phyloP scores from a whole-genome alignment of 2,113 vertebrate species.

The Gallinago media region DNA sequence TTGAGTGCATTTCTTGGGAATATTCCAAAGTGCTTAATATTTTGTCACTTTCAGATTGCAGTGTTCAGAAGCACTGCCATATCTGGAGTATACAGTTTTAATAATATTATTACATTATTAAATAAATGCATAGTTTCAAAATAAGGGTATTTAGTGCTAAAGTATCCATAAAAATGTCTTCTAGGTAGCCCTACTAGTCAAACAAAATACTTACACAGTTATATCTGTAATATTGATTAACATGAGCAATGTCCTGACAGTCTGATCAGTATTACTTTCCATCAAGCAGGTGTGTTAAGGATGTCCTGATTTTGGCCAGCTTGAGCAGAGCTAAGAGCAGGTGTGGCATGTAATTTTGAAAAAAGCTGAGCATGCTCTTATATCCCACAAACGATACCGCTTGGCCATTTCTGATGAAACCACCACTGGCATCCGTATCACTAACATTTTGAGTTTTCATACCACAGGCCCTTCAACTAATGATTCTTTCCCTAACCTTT shows the following conservation, averaged over 20 bases:
- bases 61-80: background rate
- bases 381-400: background rate
- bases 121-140: background rate
- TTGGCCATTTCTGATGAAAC: background rate
- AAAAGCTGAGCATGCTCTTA: fast-evolving
- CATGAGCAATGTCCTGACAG: background rate
- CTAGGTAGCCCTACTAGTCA: background rate
- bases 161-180: background rate
- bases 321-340: background rate
- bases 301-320: background rate
- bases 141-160: background rate
- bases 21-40: background rate
- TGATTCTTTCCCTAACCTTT: background rate
- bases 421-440: background rate
- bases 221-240: background rate
- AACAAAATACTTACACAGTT: background rate
- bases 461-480: background rate
- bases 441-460: background rate
- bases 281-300: background rate
- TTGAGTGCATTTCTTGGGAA: background rate
- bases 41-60: background rate
- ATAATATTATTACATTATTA: background rate
- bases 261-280: fast-evolving
- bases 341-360: background rate
- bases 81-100: background rate